These are phyloP conservation scores for Apostichopus japonicus DNA, from an alignment of 35 echinoderm and acorn worm genomes.

Conservation along the genomic window DNA sequence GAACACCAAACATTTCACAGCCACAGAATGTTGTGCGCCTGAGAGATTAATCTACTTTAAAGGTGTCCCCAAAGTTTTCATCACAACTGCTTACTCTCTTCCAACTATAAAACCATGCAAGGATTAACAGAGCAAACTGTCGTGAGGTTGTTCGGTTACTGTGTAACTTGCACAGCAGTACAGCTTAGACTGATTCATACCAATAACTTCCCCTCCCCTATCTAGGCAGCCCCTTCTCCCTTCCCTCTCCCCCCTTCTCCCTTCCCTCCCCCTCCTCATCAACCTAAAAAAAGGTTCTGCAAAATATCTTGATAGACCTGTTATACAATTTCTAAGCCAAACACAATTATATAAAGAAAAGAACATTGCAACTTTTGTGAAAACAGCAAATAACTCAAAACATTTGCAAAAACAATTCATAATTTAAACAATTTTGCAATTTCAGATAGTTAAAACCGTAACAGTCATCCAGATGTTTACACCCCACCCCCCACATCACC, in stretches of 20 bases:
- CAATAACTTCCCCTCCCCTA: neutral
- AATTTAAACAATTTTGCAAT: neutral
- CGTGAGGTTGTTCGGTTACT: too few species aligned
- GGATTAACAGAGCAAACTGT: too few species aligned
- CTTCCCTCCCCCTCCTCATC: neutral
- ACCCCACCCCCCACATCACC: neutral
- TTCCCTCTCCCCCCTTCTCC: neutral
- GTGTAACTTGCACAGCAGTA: too few species aligned
- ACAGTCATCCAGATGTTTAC: neutral
- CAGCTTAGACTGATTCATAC: too few species aligned
- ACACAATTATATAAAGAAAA: neutral
- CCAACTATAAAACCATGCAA: too few species aligned
- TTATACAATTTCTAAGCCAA: too few species aligned
- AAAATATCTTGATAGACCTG: neutral
- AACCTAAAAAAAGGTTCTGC: neutral
- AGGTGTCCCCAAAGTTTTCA: too few species aligned
- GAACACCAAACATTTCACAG: too few species aligned
- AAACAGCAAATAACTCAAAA: neutral
- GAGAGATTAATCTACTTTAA: too few species aligned
- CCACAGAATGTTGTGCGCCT: too few species aligned
- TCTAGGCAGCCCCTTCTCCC: neutral
- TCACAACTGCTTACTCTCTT: too few species aligned
- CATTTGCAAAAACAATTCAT: neutral
- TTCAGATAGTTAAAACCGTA: neutral
- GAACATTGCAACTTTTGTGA: neutral